Conservation (phyloP, 30 jellyfish, hydroid and myxozoan genomes). For the Sanderia malayensis region DNA sequence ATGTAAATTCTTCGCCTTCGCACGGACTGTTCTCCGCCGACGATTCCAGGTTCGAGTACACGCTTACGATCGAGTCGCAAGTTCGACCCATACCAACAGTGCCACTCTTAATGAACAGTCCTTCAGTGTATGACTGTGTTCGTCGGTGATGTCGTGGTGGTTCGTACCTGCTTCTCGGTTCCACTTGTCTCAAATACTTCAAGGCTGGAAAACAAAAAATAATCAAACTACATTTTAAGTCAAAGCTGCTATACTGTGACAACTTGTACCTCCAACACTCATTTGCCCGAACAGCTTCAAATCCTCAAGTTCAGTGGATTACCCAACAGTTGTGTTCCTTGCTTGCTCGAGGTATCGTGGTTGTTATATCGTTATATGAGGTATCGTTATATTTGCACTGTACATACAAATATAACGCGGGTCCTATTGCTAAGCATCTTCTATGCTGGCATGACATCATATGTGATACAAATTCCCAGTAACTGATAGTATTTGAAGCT, state of each 20-base stretch:
- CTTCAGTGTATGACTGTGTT: slow-evolving; percentile 62
- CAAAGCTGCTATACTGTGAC: neutral
- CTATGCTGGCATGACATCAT: too few relatives aligned
- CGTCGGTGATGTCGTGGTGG: slow-evolving; percentile 12
- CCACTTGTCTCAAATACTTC: neutral
- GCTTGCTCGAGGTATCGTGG: too few relatives aligned
- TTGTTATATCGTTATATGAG: too few relatives aligned
- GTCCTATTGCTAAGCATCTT: too few relatives aligned
- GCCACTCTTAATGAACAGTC: slow-evolving; percentile 7
- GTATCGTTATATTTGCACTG: too few relatives aligned
- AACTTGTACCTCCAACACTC: too few relatives aligned
- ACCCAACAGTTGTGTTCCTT: too few relatives aligned
- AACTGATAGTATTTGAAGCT: too few relatives aligned
- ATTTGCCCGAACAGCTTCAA: too few relatives aligned
- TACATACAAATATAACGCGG: too few relatives aligned
- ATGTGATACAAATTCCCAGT: too few relatives aligned
- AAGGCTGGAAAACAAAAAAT: neutral
- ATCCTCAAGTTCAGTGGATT: too few relatives aligned
- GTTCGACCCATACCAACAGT: neutral
- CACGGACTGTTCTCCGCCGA: slow-evolving; percentile 27
- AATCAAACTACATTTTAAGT: neutral
- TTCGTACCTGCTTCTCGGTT: slow-evolving; percentile 6
- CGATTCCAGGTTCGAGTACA: slow-evolving; percentile 26
- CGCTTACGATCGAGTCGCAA: slow-evolving; percentile 49
- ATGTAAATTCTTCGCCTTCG: slow-evolving; percentile 4